Percentiles rank a stretch among this genome's conserved stretches.
Evolutionary conservation across 2,797 vertebrate genomes (phyloP).

Genomic region (Pterois miles): DNA sequence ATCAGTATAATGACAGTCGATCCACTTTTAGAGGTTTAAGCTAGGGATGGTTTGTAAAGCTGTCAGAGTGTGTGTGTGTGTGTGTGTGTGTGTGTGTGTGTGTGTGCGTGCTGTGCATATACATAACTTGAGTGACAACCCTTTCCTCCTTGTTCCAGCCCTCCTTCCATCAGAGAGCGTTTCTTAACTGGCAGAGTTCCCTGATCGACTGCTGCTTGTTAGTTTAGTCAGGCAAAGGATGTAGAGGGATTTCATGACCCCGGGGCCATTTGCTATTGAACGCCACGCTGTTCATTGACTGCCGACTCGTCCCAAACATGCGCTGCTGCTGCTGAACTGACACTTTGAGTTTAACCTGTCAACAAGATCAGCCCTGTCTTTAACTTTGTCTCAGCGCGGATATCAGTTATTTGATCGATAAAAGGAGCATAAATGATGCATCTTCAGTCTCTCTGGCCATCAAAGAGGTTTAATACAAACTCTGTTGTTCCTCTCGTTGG

Average conservation of each 20-base stretch:
- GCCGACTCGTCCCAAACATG: slow-evolving; percentile 9
- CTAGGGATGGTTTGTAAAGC: background rate
- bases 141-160: slow-evolving; percentile 5
- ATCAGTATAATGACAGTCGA: background rate
- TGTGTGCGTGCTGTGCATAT: background rate
- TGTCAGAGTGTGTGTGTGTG: background rate
- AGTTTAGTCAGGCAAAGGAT: slow-evolving; percentile 21
- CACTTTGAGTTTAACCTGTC: slow-evolving; percentile 1
- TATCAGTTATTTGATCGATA: background rate
- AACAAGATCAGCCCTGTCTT: slow-evolving; percentile 1
- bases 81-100: background rate
- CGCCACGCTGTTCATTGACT: slow-evolving; percentile 25
- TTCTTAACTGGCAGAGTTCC: slow-evolving; percentile 13
- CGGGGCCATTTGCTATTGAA: slow-evolving; percentile 22
- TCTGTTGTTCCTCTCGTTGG: slow-evolving; percentile 30
- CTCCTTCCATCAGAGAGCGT: slow-evolving; percentile 8
- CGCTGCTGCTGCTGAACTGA: slow-evolving; percentile 5
- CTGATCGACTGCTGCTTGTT: slow-evolving; percentile 35
- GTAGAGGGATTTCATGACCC: slow-evolving; percentile 41
- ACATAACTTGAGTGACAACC: background rate
- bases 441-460: background rate
- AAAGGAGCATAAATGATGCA: background rate
- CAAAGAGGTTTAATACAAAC: slow-evolving; percentile 10
- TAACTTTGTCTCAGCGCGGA: background rate
- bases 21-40: slow-evolving; percentile 14